Conservation (phyloP, 2,888 invertebrate genomes). For the Scelioninae gen. 2 region DNA sequence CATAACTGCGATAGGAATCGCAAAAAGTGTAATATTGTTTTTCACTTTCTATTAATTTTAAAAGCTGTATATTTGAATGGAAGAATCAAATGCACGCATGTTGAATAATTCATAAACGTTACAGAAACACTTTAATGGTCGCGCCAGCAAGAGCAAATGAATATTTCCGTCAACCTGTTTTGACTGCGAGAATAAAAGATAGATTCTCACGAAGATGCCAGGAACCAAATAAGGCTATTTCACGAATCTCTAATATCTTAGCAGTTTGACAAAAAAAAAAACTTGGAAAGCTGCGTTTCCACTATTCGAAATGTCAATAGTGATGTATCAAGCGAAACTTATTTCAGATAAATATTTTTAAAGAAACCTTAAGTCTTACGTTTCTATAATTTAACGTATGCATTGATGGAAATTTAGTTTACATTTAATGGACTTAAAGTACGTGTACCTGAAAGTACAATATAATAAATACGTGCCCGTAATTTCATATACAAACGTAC, state of each 20-base stretch:
- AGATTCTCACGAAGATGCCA: constrained; percentile 23
- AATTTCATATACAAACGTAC: too few relatives aligned
- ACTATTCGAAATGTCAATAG: too few relatives aligned
- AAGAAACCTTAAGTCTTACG: too few relatives aligned
- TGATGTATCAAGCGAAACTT: too few relatives aligned
- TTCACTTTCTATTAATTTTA: constrained; percentile 40
- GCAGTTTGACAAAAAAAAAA: too few relatives aligned
- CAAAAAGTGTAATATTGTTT: constrained; percentile 13
- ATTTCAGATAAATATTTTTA: too few relatives aligned
- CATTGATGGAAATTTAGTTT: too few relatives aligned
- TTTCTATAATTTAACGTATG: too few relatives aligned
- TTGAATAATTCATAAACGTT: constrained; percentile 41
- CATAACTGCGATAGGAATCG: constrained; percentile 15
- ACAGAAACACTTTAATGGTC: constrained; percentile 26
- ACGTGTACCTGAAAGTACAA: too few relatives aligned
- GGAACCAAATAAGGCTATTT: constrained; percentile 27
- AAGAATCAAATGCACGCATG: constrained; percentile 26
- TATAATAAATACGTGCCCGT: too few relatives aligned
- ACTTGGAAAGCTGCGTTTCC: too few relatives aligned
- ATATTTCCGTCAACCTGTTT: constrained; percentile 25
- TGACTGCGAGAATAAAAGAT: constrained; percentile 34
- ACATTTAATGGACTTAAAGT: too few relatives aligned
- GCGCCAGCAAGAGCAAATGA: constrained; percentile 33
- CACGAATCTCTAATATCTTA: constrained; percentile 7
- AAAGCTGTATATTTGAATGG: constrained; percentile 18